Conservation (phyloP, 1,140 invertebrate genomes). For the Ericerus pela region DNA sequence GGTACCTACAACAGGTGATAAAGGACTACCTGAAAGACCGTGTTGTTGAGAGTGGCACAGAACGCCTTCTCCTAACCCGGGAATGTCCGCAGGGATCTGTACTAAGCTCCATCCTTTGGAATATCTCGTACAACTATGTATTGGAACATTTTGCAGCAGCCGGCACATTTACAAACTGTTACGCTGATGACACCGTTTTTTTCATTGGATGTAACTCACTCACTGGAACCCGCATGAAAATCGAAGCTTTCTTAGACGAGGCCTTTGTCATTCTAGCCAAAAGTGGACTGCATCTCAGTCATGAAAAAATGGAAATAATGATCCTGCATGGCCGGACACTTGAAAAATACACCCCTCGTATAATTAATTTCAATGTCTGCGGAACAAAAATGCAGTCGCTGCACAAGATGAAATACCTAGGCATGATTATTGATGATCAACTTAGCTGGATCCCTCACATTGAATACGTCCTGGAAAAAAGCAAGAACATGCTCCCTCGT, state of each 20-base stretch:
- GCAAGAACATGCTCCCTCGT: neutral
- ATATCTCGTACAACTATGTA: neutral
- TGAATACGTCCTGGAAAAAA: neutral
- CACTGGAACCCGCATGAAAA: no score
- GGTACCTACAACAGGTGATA: neutral
- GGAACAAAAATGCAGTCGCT: neutral
- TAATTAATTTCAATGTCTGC: neutral
- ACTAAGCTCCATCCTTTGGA: conserved; percentile 4
- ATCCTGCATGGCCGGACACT: neutral
- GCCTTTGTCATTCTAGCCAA: neutral
- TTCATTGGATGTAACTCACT: neutral
- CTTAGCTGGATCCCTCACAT: neutral
- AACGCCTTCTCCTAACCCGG: neutral
- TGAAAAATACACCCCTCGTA: neutral
- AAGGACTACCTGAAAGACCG: neutral
- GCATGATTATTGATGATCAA: neutral
- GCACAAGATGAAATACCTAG: neutral
- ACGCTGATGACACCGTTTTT: conserved; percentile 9
- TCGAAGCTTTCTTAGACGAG: neutral
- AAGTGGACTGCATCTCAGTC: neutral
- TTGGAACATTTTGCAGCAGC: neutral
- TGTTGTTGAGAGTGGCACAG: no score
- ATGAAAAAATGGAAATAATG: neutral
- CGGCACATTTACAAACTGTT: neutral
- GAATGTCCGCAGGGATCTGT: conserved; percentile 12